Percentiles rank a stretch among this genome's conserved stretches.
Conservation (phyloP, 1,140 invertebrate species). For the Drosophila cardini region DNA sequence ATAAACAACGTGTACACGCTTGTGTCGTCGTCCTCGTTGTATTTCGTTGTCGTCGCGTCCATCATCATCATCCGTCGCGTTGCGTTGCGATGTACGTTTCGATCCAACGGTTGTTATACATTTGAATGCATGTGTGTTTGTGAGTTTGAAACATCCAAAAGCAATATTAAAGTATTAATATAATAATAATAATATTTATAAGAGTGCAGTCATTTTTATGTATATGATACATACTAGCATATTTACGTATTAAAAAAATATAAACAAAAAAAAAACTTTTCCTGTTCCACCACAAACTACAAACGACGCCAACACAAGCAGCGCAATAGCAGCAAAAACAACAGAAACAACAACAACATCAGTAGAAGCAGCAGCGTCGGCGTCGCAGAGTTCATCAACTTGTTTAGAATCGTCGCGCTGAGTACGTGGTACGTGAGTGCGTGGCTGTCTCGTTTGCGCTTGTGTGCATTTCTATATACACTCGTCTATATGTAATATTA, state of each 20-base stretch:
- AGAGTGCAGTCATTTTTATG: conserved; percentile 18
- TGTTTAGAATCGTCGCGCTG: conserved; percentile 73
- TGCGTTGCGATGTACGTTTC: conserved; percentile 32
- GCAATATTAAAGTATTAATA: conserved; percentile 80
- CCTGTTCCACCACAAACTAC: conserved; percentile 39
- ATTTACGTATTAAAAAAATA: conserved; percentile 20
- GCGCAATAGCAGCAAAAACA: conserved; percentile 30
- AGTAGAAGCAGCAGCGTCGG: conserved; percentile 42
- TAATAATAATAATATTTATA: conserved; percentile 59
- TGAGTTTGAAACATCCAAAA: conserved; percentile 49
- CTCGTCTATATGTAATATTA: conserved; percentile 4
- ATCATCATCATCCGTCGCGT: conserved; percentile 38
- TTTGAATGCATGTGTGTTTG: conserved; percentile 57
- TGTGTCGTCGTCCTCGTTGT: conserved; percentile 33
- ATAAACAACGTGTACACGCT: conserved; percentile 68
- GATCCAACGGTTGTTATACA: conserved; percentile 40
- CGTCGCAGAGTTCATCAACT: conserved; percentile 81
- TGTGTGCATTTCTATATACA: conserved; percentile 16
- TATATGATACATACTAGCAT: conserved; percentile 19
- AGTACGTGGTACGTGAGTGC: conserved; percentile 75
- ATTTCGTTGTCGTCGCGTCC: conserved; percentile 34
- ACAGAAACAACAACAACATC: conserved; percentile 23
- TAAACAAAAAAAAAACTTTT: conserved; percentile 28
- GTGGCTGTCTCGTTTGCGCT: conserved; percentile 55
- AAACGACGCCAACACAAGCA: conserved; percentile 46